A percentile compares a stretch with the other conserved stretches of the same genome.
These are phyloP conservation scores for Anoplius nigerrimus DNA, from an alignment of 2,888 invertebrate species.

Conservation along the genomic window DNA sequence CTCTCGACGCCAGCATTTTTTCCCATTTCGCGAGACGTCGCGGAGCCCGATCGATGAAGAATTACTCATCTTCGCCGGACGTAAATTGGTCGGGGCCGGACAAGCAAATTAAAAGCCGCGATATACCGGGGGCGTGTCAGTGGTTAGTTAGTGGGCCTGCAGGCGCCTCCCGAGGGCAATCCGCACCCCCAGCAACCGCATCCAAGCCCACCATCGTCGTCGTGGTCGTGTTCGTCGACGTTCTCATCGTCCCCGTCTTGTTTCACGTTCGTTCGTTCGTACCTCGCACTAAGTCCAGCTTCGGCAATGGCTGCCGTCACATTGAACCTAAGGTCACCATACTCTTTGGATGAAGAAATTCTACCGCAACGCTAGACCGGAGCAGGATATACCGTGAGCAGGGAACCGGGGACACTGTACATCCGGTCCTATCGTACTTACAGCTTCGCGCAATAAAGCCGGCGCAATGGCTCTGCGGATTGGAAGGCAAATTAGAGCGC, in stretches of 20 bases:
- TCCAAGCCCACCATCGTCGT: constrained; percentile 26
- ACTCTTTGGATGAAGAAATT: too few relatives aligned
- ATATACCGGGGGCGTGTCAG: constrained; percentile 36
- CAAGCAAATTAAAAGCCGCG: constrained; percentile 43
- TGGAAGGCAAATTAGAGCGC: too few relatives aligned
- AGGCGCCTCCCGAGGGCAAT: constrained; percentile 24
- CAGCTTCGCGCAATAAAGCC: too few relatives aligned
- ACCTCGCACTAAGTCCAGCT: too few relatives aligned
- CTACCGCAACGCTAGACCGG: too few relatives aligned
- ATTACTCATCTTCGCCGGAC: not conserved
- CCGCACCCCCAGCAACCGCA: constrained; percentile 31
- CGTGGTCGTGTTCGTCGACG: constrained; percentile 12
- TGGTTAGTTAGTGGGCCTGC: constrained; percentile 32
- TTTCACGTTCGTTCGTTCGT: not conserved
- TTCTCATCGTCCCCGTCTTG: constrained; percentile 28
- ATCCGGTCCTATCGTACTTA: too few relatives aligned
- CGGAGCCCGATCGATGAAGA: not conserved
- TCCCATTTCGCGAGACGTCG: not conserved
- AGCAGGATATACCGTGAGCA: too few relatives aligned
- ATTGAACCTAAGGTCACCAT: too few relatives aligned
- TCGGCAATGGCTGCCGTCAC: too few relatives aligned
- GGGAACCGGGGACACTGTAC: too few relatives aligned
- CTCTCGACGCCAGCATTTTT: not conserved
- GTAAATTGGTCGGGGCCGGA: not conserved
- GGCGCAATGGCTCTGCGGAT: too few relatives aligned